phyloP scores from a whole-genome alignment of 2,113 vertebrate genomes.

The Paralichthys olivaceus region DNA sequence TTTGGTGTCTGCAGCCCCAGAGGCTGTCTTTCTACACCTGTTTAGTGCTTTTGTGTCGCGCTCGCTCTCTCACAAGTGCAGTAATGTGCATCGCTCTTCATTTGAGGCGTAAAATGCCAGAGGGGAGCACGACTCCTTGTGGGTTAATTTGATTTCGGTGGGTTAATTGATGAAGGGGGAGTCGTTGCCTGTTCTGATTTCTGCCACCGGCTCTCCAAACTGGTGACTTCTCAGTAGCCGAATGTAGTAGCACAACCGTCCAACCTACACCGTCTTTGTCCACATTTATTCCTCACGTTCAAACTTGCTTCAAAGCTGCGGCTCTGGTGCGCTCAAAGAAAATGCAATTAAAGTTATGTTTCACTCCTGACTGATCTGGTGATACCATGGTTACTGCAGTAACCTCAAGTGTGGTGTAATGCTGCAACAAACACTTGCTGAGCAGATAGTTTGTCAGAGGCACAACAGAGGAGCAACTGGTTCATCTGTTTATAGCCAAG shows the following conservation, averaged over 20 bases:
- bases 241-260: constrained; percentile 14
- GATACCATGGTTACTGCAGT: constrained; percentile 1
- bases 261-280: constrained; percentile 36
- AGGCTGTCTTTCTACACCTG: constrained; percentile 74
- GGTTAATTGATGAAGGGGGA: constrained; percentile 78
- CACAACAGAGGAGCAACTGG: not conserved
- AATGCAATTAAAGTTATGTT: constrained; percentile 11
- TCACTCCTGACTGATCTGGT: constrained; percentile 2
- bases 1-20: constrained; percentile 68
- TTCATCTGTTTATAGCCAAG: constrained; percentile 19
- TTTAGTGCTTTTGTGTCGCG: constrained; percentile 62
- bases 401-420: constrained; percentile 14
- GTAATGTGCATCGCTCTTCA: constrained; percentile 69
- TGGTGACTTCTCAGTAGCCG: constrained; percentile 47
- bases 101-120: constrained; percentile 67
- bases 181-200: constrained; percentile 67
- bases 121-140: constrained; percentile 66
- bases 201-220: constrained; percentile 58
- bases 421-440: not conserved
- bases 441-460: constrained; percentile 1
- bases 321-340: not conserved
- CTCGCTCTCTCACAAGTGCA: constrained; percentile 44
- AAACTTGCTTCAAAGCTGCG: not conserved
- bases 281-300: not conserved
- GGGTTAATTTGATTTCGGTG: constrained; percentile 77